Percentiles rank a stretch among this genome's conserved stretches.
Evolutionary conservation across 2,797 vertebrate species (phyloP).

Genomic region (Danio choprae): DNA sequence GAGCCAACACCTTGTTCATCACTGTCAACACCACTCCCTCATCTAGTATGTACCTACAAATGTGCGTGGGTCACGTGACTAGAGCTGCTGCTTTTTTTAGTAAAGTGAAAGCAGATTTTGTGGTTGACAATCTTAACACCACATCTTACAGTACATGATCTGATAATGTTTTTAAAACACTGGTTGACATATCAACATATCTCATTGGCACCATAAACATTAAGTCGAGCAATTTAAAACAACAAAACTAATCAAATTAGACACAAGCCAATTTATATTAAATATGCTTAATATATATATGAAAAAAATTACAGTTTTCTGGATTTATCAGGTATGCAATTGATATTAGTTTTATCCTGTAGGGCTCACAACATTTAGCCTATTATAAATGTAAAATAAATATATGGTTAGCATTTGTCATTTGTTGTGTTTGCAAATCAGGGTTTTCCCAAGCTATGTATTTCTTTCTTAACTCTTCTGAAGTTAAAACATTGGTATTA

Average conservation of each 20-base stretch:
- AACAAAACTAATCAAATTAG: background rate
- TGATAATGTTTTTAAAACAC: background rate
- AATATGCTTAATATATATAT: background rate
- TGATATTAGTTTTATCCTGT: too few relatives aligned
- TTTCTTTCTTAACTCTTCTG: too few relatives aligned
- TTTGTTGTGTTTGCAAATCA: too few relatives aligned
- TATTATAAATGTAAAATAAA: too few relatives aligned
- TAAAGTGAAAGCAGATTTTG: constrained; percentile 2
- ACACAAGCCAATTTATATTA: background rate
- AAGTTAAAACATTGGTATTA: too few relatives aligned
- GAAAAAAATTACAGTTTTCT: too few relatives aligned
- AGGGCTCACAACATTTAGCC: too few relatives aligned
- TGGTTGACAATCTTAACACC: background rate
- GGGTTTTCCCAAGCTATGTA: too few relatives aligned
- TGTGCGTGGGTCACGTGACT: constrained; percentile 19
- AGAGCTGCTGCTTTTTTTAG: constrained; percentile 3
- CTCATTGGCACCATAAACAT: too few relatives aligned
- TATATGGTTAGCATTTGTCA: too few relatives aligned
- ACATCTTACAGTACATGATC: too few relatives aligned
- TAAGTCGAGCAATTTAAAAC: background rate
- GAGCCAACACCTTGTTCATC: constrained; percentile 27
- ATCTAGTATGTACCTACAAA: background rate
- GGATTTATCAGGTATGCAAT: background rate
- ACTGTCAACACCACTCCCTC: constrained; percentile 26
- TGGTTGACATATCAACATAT: background rate